phyloP scores from a whole-genome alignment of 2,113 vertebrate species.

The Onychostoma macrolepis region DNA sequence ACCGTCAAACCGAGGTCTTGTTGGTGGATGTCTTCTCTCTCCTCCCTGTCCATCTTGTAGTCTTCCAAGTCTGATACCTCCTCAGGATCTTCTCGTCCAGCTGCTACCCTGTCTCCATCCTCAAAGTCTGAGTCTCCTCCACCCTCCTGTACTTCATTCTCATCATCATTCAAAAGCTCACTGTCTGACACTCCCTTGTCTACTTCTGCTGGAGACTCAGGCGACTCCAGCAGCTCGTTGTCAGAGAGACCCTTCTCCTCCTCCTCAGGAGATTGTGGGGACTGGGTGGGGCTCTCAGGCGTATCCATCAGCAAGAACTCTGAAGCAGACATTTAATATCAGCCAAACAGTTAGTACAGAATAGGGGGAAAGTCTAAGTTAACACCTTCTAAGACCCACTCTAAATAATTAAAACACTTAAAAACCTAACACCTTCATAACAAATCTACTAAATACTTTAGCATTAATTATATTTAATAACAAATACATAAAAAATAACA shows the following conservation, averaged over 20 bases:
- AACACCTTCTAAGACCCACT: not conserved
- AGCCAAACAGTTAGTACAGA: not conserved
- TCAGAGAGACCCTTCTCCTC: constrained; percentile 76
- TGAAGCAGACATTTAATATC: constrained; percentile 39
- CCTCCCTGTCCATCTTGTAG: constrained; percentile 74
- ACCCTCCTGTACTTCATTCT: constrained; percentile 62
- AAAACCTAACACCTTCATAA: too few species aligned
- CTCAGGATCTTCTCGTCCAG: constrained; percentile 63
- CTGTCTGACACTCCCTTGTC: constrained; percentile 70
- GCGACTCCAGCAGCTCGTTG: constrained; percentile 75
- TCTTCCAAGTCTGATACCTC: constrained; percentile 77
- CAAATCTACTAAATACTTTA: not conserved
- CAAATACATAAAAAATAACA: too few species aligned
- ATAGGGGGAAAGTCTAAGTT: not conserved
- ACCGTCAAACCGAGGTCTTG: constrained; percentile 76
- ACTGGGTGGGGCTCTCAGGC: constrained; percentile 89
- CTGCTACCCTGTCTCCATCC: constrained; percentile 51
- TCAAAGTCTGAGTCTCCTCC: constrained; percentile 62
- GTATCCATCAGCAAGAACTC: constrained; percentile 85
- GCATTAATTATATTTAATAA: not conserved
- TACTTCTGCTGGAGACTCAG: constrained; percentile 79
- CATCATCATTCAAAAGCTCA: constrained; percentile 71
- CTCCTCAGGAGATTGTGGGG: constrained; percentile 85
- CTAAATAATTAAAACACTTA: not conserved
- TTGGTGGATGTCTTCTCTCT: constrained; percentile 66